A percentile compares a stretch with the other conserved stretches of the same genome.
Evolutionary conservation across 2,113 vertebrate species (phyloP).

Genomic region (Otis tarda): DNA sequence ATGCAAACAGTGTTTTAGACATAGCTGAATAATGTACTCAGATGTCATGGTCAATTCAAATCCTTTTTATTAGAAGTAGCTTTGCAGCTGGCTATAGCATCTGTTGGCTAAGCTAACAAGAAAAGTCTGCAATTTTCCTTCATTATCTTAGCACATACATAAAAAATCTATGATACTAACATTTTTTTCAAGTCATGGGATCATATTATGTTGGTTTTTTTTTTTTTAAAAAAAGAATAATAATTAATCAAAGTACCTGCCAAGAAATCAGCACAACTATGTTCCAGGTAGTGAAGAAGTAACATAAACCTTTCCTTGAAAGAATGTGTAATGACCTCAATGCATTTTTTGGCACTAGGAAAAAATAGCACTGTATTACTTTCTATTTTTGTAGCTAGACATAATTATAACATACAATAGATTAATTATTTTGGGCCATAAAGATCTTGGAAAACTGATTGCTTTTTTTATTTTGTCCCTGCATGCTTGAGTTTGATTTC

Average conservation of each 20-base stretch:
- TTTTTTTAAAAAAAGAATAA: neutral
- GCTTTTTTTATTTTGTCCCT: neutral
- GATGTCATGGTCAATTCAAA: neutral
- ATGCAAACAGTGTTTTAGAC: neutral
- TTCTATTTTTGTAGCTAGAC: conserved; percentile 9
- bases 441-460: neutral
- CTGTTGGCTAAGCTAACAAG: neutral
- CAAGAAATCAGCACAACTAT: neutral
- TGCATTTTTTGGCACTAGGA: neutral
- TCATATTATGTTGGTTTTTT: neutral
- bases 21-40: neutral
- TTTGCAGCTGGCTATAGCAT: neutral
- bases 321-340: neutral
- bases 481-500: neutral
- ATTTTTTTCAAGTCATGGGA: neutral
- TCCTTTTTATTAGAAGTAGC: neutral
- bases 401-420: neutral
- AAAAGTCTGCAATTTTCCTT: neutral
- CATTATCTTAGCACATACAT: neutral
- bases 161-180: neutral
- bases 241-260: neutral
- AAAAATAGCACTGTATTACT: neutral
- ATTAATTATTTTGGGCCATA: neutral
- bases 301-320: neutral
- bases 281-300: neutral